A percentile compares a stretch with the other conserved stretches of the same genome.
phyloP scores from a whole-genome alignment of 2,113 vertebrate genomes.

The Caretta caretta region DNA sequence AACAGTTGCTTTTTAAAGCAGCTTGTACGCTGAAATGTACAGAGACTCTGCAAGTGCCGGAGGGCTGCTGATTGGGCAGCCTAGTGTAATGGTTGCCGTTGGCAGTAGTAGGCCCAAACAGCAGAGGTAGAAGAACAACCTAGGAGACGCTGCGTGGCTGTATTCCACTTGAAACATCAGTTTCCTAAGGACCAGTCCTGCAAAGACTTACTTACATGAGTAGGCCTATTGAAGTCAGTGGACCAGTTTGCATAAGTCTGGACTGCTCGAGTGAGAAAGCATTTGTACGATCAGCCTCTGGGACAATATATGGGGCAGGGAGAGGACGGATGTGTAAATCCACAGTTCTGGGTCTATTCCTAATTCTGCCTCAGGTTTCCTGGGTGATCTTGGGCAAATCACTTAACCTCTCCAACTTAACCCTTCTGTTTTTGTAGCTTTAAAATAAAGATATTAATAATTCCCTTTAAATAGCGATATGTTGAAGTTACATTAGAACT shows the following conservation, averaged over 20 bases:
- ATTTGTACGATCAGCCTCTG: not conserved
- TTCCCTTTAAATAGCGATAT: not conserved
- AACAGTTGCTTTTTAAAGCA: not conserved
- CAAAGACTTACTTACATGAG: not conserved
- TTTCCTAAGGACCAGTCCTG: not conserved
- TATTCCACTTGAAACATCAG: not conserved
- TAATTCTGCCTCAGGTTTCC: not conserved
- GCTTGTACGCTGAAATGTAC: rapidly evolving
- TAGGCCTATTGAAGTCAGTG: rapidly evolving
- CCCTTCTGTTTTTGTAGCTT: not conserved
- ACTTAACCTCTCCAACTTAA: not conserved
- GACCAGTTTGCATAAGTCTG: not conserved
- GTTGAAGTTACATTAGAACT: not conserved
- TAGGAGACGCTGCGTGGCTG: not conserved
- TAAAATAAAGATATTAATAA: not conserved
- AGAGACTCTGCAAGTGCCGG: rapidly evolving
- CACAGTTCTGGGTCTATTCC: not conserved
- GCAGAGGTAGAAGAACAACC: not conserved
- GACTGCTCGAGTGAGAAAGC: not conserved
- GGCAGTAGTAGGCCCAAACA: rapidly evolving
- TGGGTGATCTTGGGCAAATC: not conserved
- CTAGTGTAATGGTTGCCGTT: rapidly evolving
- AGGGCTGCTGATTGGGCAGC: not conserved
- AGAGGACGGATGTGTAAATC: not conserved
- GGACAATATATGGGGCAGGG: not conserved